phyloP scores from a whole-genome alignment of 2,797 vertebrate genomes.

The Acrossocheilus wenchowensis region DNA sequence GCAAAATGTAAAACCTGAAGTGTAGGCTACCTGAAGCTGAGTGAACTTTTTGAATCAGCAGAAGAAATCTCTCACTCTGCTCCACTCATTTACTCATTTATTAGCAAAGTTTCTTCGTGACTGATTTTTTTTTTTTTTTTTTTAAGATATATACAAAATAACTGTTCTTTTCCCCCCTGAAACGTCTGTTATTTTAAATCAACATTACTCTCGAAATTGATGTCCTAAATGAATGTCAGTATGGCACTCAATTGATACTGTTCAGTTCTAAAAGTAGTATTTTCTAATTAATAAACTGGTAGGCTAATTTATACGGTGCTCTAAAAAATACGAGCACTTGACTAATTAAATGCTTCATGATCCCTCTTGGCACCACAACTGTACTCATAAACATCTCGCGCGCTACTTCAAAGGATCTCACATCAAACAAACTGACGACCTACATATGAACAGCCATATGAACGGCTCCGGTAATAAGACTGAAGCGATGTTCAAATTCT shows the following conservation, averaged over 20 bases:
- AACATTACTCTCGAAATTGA: background rate
- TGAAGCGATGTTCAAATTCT: background rate
- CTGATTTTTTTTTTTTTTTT: background rate
- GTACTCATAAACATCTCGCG: conserved; percentile 40
- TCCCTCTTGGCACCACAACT: conserved; percentile 41
- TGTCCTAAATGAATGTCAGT: background rate
- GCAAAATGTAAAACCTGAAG: background rate
- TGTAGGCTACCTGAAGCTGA: background rate
- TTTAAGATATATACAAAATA: background rate
- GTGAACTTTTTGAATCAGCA: background rate
- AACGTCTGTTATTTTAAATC: background rate
- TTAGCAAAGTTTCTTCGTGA: background rate
- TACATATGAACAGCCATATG: conserved; percentile 31
- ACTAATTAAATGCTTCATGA: conserved; percentile 38
- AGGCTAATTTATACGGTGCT: conserved; percentile 4
- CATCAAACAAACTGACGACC: conserved; percentile 52
- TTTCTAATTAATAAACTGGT: conserved; percentile 16
- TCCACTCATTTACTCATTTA: background rate
- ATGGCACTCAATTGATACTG: background rate
- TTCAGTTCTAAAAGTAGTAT: background rate
- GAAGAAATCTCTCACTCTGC: background rate
- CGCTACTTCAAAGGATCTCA: conserved; percentile 39
- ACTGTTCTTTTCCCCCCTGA: too few relatives aligned
- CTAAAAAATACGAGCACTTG: conserved; percentile 14
- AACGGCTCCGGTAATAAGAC: background rate